Conservation (phyloP, 2,797 vertebrate genomes). For the Poecilia velifera region DNA sequence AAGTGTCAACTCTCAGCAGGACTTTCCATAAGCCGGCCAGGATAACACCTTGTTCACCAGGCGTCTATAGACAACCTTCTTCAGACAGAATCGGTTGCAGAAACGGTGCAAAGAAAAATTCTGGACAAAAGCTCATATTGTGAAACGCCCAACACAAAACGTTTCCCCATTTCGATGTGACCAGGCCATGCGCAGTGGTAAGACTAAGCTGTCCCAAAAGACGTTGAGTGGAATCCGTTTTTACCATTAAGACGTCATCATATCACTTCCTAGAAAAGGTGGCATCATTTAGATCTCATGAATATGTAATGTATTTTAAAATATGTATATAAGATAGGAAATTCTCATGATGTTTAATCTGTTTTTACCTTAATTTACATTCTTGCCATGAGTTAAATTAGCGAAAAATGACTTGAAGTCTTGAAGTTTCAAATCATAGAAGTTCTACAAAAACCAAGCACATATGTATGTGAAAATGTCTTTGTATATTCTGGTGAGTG, state of each 20-base stretch:
- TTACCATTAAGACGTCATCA: background rate
- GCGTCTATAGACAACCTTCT: background rate
- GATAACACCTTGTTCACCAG: conserved; percentile 21
- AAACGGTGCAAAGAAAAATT: background rate
- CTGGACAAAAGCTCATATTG: background rate
- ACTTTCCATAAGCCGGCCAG: conserved; percentile 12
- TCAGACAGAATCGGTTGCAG: background rate
- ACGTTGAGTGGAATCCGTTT: background rate
- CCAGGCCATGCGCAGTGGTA: background rate
- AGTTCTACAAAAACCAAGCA: no score
- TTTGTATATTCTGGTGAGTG: no score
- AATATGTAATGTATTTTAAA: no score
- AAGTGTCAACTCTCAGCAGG: conserved; percentile 32
- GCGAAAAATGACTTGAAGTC: no score
- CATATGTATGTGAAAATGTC: no score
- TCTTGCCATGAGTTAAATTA: no score
- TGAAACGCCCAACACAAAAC: background rate
- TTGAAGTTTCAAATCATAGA: no score
- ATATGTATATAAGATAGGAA: no score
- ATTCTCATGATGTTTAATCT: no score
- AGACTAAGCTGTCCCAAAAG: background rate
- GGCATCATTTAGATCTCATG: background rate
- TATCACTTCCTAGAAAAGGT: background rate
- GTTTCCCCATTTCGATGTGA: background rate
- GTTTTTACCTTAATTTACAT: no score